Percentiles rank a stretch among this genome's conserved stretches.
These are phyloP conservation scores for Tubulanus polymorphus DNA, from an alignment of 2,888 invertebrate genomes.

Conservation along the genomic window DNA sequence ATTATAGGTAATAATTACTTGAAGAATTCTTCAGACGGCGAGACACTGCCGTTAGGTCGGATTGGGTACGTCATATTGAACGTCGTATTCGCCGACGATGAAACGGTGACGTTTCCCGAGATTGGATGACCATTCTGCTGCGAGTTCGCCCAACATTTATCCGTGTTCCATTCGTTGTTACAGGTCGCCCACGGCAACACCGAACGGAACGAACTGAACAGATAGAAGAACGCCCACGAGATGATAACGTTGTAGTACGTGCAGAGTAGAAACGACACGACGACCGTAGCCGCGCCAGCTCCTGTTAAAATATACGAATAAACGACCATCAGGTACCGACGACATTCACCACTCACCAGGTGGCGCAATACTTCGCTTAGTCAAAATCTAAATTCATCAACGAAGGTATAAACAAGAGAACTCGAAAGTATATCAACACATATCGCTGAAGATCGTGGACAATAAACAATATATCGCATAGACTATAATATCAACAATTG, in stretches of 20 bases:
- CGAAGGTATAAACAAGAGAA: too few relatives aligned
- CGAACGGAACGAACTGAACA: constrained; percentile 79
- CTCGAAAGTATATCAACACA: too few relatives aligned
- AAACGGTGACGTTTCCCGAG: constrained; percentile 1
- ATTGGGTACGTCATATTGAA: too few relatives aligned
- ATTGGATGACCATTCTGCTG: constrained; percentile 7
- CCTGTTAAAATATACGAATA: constrained; percentile 60
- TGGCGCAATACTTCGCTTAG: too few relatives aligned
- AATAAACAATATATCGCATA: too few relatives aligned
- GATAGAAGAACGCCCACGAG: constrained; percentile 89
- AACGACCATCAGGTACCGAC: too few relatives aligned
- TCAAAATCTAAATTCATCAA: too few relatives aligned
- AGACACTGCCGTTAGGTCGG: constrained; percentile 69
- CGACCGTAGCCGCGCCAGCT: constrained; percentile 87
- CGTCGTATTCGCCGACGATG: constrained; percentile 6
- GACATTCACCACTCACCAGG: too few relatives aligned
- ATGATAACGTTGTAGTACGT: constrained; percentile 95
- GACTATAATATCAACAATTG: too few relatives aligned
- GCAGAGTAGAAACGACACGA: constrained; percentile 90
- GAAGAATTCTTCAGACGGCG: constrained; percentile 88
- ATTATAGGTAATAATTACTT: too few relatives aligned
- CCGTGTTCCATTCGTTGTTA: constrained; percentile 79
- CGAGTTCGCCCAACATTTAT: constrained; percentile 69
- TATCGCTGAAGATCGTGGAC: too few relatives aligned
- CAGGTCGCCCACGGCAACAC: constrained; percentile 88